These are phyloP conservation scores for Pleuronectes platessa DNA, from an alignment of 2,113 vertebrate genomes.

Conservation along the genomic window DNA sequence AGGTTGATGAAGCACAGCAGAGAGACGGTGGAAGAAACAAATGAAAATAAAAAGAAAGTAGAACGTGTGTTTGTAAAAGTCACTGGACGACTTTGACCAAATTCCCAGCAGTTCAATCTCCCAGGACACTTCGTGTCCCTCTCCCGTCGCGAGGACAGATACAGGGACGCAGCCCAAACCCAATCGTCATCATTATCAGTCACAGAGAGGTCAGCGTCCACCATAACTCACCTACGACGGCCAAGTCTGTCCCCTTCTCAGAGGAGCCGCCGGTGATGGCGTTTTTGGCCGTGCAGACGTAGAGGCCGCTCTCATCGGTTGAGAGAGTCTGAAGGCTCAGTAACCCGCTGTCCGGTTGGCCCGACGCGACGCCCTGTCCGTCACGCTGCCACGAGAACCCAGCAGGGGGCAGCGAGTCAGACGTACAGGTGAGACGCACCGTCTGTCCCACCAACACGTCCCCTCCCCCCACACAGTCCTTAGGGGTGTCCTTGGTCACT, in stretches of 20 bases:
- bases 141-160: conserved; percentile 69
- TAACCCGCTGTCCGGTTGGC: conserved; percentile 62
- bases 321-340: conserved; percentile 78
- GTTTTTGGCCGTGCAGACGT: conserved; percentile 76
- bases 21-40: conserved; percentile 17
- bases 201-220: conserved; percentile 29
- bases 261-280: conserved; percentile 62
- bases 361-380: conserved; percentile 55
- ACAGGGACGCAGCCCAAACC: conserved; percentile 49
- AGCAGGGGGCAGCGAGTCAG: conserved; percentile 77
- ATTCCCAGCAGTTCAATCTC: conserved; percentile 69
- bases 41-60: conserved; percentile 45
- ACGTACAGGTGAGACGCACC: conserved; percentile 71
- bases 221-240: conserved; percentile 78
- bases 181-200: conserved; percentile 58
- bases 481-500: conserved; percentile 60
- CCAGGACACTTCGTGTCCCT: conserved; percentile 50
- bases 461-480: conserved; percentile 74
- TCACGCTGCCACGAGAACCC: conserved; percentile 76
- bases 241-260: conserved; percentile 59
- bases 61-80: conserved; percentile 33
- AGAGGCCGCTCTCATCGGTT: conserved; percentile 69
- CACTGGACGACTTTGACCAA: conserved; percentile 70
- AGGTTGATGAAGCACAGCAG: conserved; percentile 45
- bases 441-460: conserved; percentile 74